These are phyloP conservation scores for Timema podura DNA, from an alignment of 2,888 invertebrate species.

Conservation along the genomic window DNA sequence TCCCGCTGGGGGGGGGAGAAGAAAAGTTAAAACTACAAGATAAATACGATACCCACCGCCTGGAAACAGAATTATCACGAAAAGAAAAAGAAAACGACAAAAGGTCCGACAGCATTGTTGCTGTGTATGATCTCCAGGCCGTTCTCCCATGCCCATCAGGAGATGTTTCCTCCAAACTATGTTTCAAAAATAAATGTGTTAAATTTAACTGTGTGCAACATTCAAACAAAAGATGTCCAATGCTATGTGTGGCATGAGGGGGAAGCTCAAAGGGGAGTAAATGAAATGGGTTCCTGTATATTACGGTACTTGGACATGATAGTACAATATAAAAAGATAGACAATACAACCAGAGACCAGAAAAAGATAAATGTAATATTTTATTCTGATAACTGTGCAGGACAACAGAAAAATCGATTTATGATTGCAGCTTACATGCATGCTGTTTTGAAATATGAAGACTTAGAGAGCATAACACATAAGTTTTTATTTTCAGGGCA, in stretches of 20 bases:
- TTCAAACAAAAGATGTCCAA: constrained; percentile 3
- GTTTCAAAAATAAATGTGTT: constrained; percentile 24
- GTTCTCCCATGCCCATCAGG: constrained; percentile 38
- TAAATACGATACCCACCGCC: constrained; percentile 33
- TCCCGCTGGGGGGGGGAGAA: too few relatives aligned
- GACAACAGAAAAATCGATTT: constrained; percentile 36
- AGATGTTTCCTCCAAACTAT: constrained; percentile 37
- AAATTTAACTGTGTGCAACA: constrained; percentile 25
- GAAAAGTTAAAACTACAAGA: constrained; percentile 33
- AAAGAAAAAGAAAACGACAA: constrained; percentile 36
- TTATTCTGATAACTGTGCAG: constrained; percentile 37
- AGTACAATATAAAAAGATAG: background rate
- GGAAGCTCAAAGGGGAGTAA: constrained; percentile 32
- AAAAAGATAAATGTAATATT: constrained; percentile 26
- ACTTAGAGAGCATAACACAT: constrained; percentile 33
- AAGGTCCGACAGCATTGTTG: constrained; percentile 30
- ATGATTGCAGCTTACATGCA: constrained; percentile 32
- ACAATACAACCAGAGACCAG: constrained; percentile 12
- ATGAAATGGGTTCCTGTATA: constrained; percentile 35
- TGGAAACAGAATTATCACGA: constrained; percentile 33
- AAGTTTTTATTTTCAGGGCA: constrained; percentile 35
- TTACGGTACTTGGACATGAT: constrained; percentile 27
- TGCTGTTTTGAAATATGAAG: constrained; percentile 26
- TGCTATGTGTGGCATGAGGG: constrained; percentile 36
- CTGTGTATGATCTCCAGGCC: constrained; percentile 39